Evolutionary conservation across 2,797 vertebrate species (phyloP).

Genomic region (Labeo calbasu): DNA sequence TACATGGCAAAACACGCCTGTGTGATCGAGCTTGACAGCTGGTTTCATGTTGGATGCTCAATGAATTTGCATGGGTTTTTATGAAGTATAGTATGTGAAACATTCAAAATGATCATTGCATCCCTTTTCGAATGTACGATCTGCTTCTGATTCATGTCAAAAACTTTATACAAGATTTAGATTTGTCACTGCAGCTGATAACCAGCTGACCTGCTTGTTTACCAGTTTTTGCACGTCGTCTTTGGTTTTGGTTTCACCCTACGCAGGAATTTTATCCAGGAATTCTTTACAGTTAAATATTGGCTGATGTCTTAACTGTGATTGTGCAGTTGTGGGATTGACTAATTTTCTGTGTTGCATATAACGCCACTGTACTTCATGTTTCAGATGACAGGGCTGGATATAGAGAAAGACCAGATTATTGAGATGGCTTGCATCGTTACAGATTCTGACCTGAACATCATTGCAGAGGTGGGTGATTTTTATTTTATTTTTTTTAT

Average conservation of each 20-base stretch:
- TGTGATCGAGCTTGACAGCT: not conserved
- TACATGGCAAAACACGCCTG: not conserved
- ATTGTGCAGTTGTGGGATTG: not conserved
- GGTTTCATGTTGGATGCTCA: not conserved
- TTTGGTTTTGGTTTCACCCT: not conserved
- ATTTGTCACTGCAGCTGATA: not conserved
- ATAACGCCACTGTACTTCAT: not conserved
- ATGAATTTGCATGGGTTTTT: not conserved
- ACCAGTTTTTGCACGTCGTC: not conserved
- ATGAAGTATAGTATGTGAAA: not conserved
- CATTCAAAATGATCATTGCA: not conserved
- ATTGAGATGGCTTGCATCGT: slow-evolving; percentile 97
- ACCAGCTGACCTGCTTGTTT: not conserved
- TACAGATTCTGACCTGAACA: slow-evolving; percentile 89
- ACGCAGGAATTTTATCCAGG: not conserved
- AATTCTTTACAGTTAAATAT: not conserved
- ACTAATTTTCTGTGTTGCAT: too few relatives aligned
- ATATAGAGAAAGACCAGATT: slow-evolving; percentile 93
- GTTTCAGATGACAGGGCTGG: slow-evolving; percentile 92
- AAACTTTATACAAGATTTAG: not conserved
- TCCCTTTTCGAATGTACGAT: not conserved
- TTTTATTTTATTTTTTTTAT: not conserved
- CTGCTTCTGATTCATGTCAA: not conserved
- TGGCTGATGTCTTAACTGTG: not conserved
- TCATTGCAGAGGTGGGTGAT: slow-evolving; percentile 85